A percentile compares a stretch with the other conserved stretches of the same genome.
Evolutionary conservation across 1,140 invertebrate species (phyloP).

Genomic region (Drosophila watanabei): DNA sequence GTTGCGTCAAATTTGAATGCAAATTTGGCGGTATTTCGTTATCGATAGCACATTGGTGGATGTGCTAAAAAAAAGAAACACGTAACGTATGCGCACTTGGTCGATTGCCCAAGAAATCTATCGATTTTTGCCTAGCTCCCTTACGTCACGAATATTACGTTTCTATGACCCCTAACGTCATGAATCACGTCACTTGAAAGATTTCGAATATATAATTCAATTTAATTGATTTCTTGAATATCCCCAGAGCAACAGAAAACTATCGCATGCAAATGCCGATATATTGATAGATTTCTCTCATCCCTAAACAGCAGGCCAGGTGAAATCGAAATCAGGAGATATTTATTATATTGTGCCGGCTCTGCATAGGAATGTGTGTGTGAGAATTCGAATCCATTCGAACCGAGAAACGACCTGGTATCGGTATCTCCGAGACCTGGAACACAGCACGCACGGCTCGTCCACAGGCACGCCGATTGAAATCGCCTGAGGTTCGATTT

Average conservation of each 20-base stretch:
- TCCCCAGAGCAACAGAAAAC: neutral
- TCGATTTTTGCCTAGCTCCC: neutral
- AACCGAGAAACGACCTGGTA: neutral
- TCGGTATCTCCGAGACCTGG: neutral
- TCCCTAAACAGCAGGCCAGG: slow-evolving; percentile 22
- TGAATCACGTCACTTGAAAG: neutral
- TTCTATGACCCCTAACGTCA: neutral
- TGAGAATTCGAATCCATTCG: neutral
- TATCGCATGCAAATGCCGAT: neutral
- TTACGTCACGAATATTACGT: neutral
- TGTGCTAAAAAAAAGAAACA: neutral
- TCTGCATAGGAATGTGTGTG: slow-evolving; percentile 26
- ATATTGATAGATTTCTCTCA: neutral
- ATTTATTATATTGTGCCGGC: slow-evolving; percentile 27
- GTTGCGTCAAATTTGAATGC: neutral
- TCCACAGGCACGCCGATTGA: neutral
- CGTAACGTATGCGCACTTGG: neutral
- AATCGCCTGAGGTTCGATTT: neutral
- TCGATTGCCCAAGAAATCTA: neutral
- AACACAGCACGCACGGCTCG: neutral
- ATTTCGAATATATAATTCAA: neutral
- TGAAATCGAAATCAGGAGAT: slow-evolving; percentile 47
- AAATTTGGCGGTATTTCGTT: neutral
- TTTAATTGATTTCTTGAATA: neutral
- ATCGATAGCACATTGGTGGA: neutral